A percentile compares a stretch with the other conserved stretches of the same genome.
Conservation (phyloP, 1,140 invertebrate species). For the Venturia canescens region DNA sequence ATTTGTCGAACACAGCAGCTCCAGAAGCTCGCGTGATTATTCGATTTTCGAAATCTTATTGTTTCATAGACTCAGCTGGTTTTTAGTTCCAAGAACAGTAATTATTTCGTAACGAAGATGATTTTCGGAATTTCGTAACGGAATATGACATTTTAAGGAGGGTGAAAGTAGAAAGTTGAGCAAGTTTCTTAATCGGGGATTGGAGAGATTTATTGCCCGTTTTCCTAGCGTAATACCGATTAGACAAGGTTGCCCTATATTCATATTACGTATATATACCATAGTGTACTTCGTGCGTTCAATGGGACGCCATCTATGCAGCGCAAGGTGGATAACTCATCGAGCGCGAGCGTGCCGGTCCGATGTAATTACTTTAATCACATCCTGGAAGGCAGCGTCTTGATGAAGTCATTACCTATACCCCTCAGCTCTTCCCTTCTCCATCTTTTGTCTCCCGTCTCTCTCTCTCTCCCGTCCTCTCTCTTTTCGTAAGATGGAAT, state of each 20-base stretch:
- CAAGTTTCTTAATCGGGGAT: slow-evolving; percentile 24
- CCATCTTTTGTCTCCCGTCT: background rate
- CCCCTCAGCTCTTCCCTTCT: background rate
- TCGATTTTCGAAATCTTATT: too few species aligned
- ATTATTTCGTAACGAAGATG: too few species aligned
- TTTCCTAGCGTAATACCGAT: slow-evolving; percentile 36
- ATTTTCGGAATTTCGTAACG: background rate
- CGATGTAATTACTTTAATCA: slow-evolving; percentile 62
- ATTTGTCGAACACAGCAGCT: too few species aligned
- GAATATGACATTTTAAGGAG: background rate
- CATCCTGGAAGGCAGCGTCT: slow-evolving; percentile 53
- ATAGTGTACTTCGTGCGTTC: slow-evolving; percentile 30
- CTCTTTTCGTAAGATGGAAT: background rate
- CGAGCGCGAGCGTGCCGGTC: slow-evolving; percentile 44
- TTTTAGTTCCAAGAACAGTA: too few species aligned
- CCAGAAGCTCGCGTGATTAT: too few species aligned
- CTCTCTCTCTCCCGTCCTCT: background rate
- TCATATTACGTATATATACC: background rate
- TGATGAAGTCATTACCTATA: slow-evolving; percentile 57
- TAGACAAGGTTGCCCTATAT: slow-evolving; percentile 5
- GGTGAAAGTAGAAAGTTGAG: background rate
- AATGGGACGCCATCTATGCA: slow-evolving; percentile 44
- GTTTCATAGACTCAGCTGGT: too few species aligned
- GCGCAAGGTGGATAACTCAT: slow-evolving; percentile 56
- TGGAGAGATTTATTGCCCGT: slow-evolving; percentile 49